Evolutionary conservation across 2,113 vertebrate species (phyloP), one percentile per base, ranked within the genome.

Genomic region (Equus quagga): DNA sequence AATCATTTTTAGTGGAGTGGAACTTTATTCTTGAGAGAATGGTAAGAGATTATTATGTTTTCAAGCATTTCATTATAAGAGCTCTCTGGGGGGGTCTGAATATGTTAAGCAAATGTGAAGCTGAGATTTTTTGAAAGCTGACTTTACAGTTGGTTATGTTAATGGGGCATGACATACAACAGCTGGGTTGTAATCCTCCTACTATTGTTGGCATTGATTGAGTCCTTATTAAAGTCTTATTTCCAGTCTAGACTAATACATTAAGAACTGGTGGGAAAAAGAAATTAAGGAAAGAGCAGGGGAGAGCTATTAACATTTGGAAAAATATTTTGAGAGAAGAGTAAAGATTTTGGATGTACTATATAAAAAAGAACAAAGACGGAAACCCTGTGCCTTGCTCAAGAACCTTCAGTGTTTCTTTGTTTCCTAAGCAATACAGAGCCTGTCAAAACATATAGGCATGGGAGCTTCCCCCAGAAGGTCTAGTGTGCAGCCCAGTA

Each of bases 61-160:
- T 86, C 69, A 91, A 90, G 80, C 31, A 62, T 72, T 56, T 94
- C 81, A 90, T 94, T 90, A 23, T 36, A 62, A 87, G 60, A 81
- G 28, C 93, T 90, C 14, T 72, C 80, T 97, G 96, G 93, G 96
- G 36, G 67, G 89, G 84, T 97, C 96, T 95, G 93, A 95, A 67
- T 86, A 84, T 81, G 82, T 93, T 89, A 96, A 97, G 89, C 41
- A 85, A 81, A 95, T 64, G 80, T 78, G 87, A 89, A 67, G 56
- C 80, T 75, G 79, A 49, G 75, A 18, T 79, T 91, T 92, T 96
- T 98, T 97, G 58, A 33, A 97, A 94, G 69, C 65, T 54, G 75
- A 58, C 89, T 88, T 97, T 94, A 94, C 96, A 96, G 95, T 97
- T 89, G 93, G 96, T 73, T 84, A 70, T 96, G 97, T 84, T 97